phyloP scores from a whole-genome alignment of 2,797 vertebrate genomes.

The Mallotus villosus region DNA sequence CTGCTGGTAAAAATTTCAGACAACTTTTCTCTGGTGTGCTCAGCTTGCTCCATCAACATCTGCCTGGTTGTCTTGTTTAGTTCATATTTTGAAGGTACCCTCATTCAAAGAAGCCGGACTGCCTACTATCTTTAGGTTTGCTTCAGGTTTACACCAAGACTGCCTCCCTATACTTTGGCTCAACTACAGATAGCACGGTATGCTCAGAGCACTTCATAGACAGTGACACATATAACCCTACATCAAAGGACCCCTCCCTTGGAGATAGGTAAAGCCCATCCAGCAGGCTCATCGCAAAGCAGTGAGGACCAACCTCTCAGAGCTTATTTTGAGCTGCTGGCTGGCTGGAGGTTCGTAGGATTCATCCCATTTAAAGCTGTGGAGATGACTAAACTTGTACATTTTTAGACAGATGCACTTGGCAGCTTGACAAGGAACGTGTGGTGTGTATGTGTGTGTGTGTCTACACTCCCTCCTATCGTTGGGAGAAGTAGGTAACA shows the following conservation, averaged over 20 bases:
- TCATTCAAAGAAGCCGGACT: too few relatives aligned
- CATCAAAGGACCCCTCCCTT: constrained; percentile 26
- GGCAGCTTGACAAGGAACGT: not conserved
- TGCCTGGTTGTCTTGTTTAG: not conserved
- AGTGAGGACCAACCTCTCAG: constrained; percentile 2
- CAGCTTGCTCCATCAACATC: not conserved
- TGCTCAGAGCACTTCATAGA: constrained; percentile 33
- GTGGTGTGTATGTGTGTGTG: not conserved
- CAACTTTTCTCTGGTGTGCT: constrained; percentile 35
- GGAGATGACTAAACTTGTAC: not conserved
- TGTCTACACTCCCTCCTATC: not conserved
- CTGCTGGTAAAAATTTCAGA: constrained; percentile 54
- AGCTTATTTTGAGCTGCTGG: constrained; percentile 21
- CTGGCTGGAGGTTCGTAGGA: not conserved
- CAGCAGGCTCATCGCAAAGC: constrained; percentile 1
- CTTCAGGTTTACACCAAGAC: too few relatives aligned
- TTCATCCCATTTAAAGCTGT: not conserved
- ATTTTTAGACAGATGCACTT: constrained; percentile 37
- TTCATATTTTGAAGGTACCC: too few relatives aligned
- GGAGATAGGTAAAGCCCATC: not conserved
- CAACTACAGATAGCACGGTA: constrained; percentile 40
- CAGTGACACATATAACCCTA: constrained; percentile 8
- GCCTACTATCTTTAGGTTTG: too few relatives aligned
- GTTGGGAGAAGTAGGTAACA: not conserved
- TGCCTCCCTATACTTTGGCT: constrained; percentile 2